These are phyloP conservation scores for Chloropsis cyanopogon DNA, from an alignment of 2,113 vertebrate species.

Conservation along the genomic window DNA sequence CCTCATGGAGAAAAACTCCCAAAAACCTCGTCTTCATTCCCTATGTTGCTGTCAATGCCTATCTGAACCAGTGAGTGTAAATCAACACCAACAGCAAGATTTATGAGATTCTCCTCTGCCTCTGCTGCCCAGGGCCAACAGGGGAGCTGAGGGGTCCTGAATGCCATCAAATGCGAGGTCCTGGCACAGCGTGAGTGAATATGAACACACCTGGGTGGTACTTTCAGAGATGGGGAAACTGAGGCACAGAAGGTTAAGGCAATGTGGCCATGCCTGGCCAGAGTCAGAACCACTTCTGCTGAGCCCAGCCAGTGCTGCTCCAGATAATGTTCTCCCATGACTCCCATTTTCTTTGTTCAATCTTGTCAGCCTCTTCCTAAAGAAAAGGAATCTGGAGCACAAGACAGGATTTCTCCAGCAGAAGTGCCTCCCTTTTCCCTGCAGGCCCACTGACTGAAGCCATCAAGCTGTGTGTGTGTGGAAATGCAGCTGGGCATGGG, in stretches of 20 bases:
- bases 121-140: background rate
- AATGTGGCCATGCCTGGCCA: background rate
- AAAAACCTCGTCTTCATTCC: background rate
- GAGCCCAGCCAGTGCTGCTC: background rate
- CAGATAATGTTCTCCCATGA: fast-evolving
- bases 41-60: background rate
- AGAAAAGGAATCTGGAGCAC: background rate
- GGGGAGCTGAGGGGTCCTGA: background rate
- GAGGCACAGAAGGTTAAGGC: background rate
- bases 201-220: fast-evolving
- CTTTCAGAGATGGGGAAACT: background rate
- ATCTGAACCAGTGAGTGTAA: background rate
- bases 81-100: background rate
- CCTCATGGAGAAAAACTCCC: background rate
- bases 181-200: fast-evolving
- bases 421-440: background rate
- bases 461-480: background rate
- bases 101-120: background rate
- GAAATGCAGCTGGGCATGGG: background rate
- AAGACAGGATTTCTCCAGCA: background rate
- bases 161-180: background rate
- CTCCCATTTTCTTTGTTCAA: background rate
- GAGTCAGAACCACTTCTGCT: background rate
- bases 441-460: background rate
- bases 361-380: background rate